phyloP scores from a whole-genome alignment of 2,113 vertebrate species.

The Rhizomys pruinosus region DNA sequence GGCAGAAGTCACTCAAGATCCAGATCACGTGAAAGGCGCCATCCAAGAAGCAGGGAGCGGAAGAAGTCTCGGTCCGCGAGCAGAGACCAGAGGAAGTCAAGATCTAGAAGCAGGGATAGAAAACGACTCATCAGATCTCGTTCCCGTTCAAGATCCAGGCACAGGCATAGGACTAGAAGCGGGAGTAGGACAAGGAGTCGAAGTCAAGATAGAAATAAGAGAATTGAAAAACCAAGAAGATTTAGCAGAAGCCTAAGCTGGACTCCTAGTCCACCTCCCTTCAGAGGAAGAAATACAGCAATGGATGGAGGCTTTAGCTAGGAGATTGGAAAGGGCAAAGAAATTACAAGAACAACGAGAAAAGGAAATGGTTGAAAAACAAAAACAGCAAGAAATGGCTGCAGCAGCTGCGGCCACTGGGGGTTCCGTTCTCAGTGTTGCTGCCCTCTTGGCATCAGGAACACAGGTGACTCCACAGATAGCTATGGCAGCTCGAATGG shows the following conservation, averaged over 20 bases:
- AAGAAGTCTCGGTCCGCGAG: conserved; percentile 90
- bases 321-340: no score
- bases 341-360: conserved; percentile 97
- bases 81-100: conserved; percentile 91
- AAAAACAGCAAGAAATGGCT: conserved; percentile 94
- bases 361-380: conserved; percentile 96
- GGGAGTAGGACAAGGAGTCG: no score
- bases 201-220: no score
- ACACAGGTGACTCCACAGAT: conserved; percentile 98
- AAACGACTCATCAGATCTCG: no score
- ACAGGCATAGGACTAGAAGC: no score
- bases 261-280: background rate
- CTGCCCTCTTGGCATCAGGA: conserved; percentile 94
- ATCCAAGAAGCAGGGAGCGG: conserved; percentile 93
- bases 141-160: no score
- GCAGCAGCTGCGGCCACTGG: conserved; percentile 87
- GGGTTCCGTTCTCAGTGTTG: conserved; percentile 93
- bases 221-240: no score
- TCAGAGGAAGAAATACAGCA: background rate
- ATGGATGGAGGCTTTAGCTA: background rate
- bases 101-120: no score
- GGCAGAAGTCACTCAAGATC: conserved; percentile 94
- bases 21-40: conserved; percentile 93
- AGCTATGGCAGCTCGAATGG: conserved; percentile 98
- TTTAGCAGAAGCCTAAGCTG: no score